phyloP scores from a whole-genome alignment of 2,888 invertebrate genomes.

The Agapostemon virescens region DNA sequence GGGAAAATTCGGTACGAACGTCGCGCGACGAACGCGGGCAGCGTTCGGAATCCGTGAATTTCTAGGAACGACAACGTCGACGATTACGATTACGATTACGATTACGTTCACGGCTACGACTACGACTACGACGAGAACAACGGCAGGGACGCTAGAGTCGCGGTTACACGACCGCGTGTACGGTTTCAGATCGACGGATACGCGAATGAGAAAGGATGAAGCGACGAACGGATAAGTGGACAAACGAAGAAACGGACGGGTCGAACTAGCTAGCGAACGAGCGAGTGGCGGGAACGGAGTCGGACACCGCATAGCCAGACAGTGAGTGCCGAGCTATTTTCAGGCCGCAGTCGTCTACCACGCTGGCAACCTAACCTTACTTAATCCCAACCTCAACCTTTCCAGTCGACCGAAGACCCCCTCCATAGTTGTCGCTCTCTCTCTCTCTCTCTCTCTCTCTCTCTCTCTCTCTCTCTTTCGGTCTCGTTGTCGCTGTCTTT shows the following conservation, averaged over 20 bases:
- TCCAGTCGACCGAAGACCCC: constrained; percentile 39
- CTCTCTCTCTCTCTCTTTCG: not conserved
- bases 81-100: not conserved
- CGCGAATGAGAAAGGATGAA: constrained; percentile 61
- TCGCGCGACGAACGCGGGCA: not conserved
- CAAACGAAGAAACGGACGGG: constrained; percentile 36
- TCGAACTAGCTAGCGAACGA: constrained; percentile 3
- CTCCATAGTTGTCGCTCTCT: constrained; percentile 6
- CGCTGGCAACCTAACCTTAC: constrained; percentile 66
- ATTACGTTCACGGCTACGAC: not conserved
- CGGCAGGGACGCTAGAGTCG: constrained; percentile 18
- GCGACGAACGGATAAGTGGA: constrained; percentile 59
- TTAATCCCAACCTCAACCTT: constrained; percentile 66
- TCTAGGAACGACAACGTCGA: not conserved
- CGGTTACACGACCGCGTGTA: constrained; percentile 48
- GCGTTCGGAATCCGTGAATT: not conserved
- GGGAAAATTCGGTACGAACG: not conserved
- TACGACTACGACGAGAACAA: constrained; percentile 34
- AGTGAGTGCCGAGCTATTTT: constrained; percentile 78
- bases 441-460: not conserved
- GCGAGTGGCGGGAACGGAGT: constrained; percentile 61
- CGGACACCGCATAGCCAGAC: constrained; percentile 78
- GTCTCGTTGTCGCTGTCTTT: not conserved
- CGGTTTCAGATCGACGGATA: constrained; percentile 67
- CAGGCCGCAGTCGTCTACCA: constrained; percentile 68